phyloP scores from a whole-genome alignment of 2,888 invertebrate genomes.

The Drosophila paramelanica region DNA sequence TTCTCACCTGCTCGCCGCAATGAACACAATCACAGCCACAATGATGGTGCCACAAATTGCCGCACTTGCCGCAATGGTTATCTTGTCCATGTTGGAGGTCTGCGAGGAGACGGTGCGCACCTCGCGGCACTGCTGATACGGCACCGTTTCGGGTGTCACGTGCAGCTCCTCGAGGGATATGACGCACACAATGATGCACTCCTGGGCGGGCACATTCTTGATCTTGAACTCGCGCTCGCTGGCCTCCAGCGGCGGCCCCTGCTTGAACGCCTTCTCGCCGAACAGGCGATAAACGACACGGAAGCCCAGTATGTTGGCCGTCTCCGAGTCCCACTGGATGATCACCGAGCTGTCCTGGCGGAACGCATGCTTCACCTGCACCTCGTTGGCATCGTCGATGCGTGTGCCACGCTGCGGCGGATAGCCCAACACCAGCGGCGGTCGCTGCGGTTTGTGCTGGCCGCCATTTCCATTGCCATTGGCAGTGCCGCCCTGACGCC shows the following conservation, averaged over 20 bases:
- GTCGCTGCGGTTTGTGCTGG: conserved; percentile 86
- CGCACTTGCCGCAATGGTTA: conserved; percentile 96
- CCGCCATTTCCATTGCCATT: conserved; percentile 64
- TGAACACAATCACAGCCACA: conserved; percentile 94
- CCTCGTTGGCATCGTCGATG: conserved; percentile 89
- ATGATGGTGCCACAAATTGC: conserved; percentile 97
- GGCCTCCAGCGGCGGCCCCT: conserved; percentile 94
- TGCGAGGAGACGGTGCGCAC: conserved; percentile 93
- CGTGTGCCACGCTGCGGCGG: conserved; percentile 89
- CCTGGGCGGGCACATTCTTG: conserved; percentile 96
- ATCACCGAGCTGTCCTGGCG: conserved; percentile 93
- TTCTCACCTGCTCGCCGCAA: conserved; percentile 90
- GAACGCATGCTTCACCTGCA: conserved; percentile 93
- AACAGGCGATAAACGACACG: conserved; percentile 95
- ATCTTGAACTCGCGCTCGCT: conserved; percentile 96
- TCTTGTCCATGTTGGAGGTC: conserved; percentile 96
- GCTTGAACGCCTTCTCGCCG: conserved; percentile 95
- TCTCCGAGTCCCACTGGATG: conserved; percentile 96
- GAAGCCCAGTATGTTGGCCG: conserved; percentile 94
- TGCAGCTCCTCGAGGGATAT: conserved; percentile 95
- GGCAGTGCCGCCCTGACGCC: conserved; percentile 78
- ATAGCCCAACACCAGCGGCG: conserved; percentile 90
- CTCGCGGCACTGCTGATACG: conserved; percentile 94
- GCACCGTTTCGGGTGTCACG: conserved; percentile 94
- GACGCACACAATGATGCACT: conserved; percentile 97